Evolutionary conservation across 1,140 invertebrate species (phyloP).

Genomic region (Sitophilus oryzae): DNA sequence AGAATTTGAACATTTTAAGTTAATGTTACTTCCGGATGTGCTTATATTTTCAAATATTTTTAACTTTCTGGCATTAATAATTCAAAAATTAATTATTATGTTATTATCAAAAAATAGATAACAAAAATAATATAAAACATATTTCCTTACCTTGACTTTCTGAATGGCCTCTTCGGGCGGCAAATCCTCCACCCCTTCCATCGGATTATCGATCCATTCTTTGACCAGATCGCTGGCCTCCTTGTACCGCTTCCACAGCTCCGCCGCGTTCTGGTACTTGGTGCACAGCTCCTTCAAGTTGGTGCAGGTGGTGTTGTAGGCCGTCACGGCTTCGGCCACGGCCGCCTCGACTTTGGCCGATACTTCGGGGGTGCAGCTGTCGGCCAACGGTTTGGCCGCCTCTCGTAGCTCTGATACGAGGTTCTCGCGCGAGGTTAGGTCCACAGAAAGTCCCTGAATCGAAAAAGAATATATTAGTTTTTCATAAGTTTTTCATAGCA

Average conservation of each 20-base stretch:
- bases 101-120: not conserved
- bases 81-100: too few relatives aligned
- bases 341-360: constrained; percentile 62
- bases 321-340: constrained; percentile 66
- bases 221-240: constrained; percentile 68
- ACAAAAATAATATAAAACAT: constrained; percentile 8
- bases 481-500: too few relatives aligned
- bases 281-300: constrained; percentile 67
- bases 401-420: constrained; percentile 62
- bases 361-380: constrained; percentile 61
- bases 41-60: too few relatives aligned
- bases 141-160: constrained; percentile 63
- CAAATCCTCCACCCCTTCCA: constrained; percentile 55
- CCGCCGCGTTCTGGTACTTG: constrained; percentile 65
- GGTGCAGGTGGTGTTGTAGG: constrained; percentile 67
- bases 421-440: constrained; percentile 60
- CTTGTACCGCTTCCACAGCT: constrained; percentile 69
- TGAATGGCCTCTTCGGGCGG: constrained; percentile 54
- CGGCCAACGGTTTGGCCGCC: constrained; percentile 62
- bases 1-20: too few relatives aligned
- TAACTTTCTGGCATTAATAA: too few relatives aligned
- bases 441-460: constrained; percentile 49
- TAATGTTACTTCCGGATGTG: too few relatives aligned
- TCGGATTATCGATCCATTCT: constrained; percentile 64
- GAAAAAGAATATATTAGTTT: too few relatives aligned